phyloP scores from a whole-genome alignment of 2,797 vertebrate genomes.

The Macropus fuliginosus region DNA sequence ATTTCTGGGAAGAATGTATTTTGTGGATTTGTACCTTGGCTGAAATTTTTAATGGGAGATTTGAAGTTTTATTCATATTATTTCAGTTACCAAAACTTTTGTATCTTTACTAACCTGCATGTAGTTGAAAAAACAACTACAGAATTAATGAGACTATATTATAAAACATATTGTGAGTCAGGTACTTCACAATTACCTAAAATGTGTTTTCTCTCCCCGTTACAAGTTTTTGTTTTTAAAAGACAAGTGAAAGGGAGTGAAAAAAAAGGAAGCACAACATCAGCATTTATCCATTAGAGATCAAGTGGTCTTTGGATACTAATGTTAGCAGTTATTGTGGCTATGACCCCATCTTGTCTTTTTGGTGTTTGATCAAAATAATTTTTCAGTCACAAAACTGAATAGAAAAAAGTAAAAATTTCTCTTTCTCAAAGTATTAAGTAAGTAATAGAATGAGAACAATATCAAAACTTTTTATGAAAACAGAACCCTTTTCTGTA shows the following conservation, averaged over 20 bases:
- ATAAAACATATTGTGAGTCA: background rate
- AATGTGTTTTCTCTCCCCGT: background rate
- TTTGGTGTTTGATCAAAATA: background rate
- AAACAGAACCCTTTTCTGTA: background rate
- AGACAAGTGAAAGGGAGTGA: background rate
- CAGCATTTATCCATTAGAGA: background rate
- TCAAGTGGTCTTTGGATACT: background rate
- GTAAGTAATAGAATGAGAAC: background rate
- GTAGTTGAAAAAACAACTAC: background rate
- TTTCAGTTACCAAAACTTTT: constrained; percentile 11
- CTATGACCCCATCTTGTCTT: background rate
- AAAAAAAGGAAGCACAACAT: background rate
- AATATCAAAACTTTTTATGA: background rate
- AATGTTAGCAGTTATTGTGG: background rate
- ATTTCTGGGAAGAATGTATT: constrained; percentile 37
- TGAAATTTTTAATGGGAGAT: constrained; percentile 38
- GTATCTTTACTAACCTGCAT: background rate
- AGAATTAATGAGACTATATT: background rate
- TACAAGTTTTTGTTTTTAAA: background rate
- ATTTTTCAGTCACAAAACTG: background rate
- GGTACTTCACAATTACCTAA: background rate
- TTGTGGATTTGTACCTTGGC: constrained; percentile 40
- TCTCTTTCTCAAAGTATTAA: background rate
- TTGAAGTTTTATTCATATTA: constrained; percentile 4
- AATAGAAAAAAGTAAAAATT: background rate